Base-by-base conservation (phyloP, 2,113 vertebrate species). In the Noturus placidus region DNA sequence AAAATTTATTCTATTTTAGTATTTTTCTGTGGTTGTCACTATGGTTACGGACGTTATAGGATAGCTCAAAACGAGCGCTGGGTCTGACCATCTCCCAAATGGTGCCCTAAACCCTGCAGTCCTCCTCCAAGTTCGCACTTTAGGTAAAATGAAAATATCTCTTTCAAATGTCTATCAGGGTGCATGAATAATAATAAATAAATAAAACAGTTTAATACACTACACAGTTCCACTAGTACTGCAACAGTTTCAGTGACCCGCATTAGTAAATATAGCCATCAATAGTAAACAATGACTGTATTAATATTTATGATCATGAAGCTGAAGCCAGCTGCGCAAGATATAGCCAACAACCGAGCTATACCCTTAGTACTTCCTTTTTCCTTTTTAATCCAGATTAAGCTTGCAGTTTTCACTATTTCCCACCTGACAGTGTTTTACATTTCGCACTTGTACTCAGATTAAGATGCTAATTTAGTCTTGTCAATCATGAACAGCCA, bases 21-120 rank as follows among this genome's bases (percentile, higher is more conserved):
- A 25, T 81, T 57, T 81, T 30, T 59, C 79, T 81, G 30, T 79
- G 76, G 27, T 79, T 79, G 76, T 79, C 76, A 56, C 76, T 79
- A 79, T 79, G 76, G 76, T 79, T 54, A 79, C 76, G 8, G 33
- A 33, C 56, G n/a, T 61, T 42, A 59, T 35, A 81, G 79, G 19
- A 19, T 59, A 59, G n/a, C 54, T 80, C 50, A 78, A 57, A 35
- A 80, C 2, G 56, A 59, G 10, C 38, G 33, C 33, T 82, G 30
- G 42, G 5, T 42, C 79, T 82, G 33, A 82, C 33, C 79, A 61
- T 82, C 35, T 61, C 57, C 79, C 35, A 82, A 82, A 82, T 80
- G 54, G n/a, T 56, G 30, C 22, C 30, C 56, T 61, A 81, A 81
- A 81, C n/a, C 50, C 0, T 79, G 13, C 50, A 79, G n/a, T 54